phyloP scores from a whole-genome alignment of 92 coral and sea anemone species.

The Meandrina meandrites region DNA sequence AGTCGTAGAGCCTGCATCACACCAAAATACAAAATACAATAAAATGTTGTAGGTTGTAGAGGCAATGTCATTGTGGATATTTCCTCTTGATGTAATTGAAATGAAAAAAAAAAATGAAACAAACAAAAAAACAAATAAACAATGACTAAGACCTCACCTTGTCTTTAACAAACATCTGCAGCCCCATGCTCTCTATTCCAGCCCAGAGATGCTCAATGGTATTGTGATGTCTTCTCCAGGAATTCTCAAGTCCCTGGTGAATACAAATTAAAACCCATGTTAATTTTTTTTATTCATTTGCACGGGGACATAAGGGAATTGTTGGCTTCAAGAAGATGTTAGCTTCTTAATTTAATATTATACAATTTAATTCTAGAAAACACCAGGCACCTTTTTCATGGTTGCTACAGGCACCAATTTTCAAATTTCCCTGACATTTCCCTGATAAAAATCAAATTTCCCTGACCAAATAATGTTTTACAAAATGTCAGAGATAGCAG shows the following conservation, averaged over 20 bases:
- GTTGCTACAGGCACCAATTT: too few species aligned
- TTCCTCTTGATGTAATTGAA: too few species aligned
- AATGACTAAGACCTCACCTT: constrained; percentile 65
- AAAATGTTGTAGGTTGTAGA: neutral
- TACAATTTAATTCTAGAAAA: too few species aligned
- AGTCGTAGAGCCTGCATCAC: constrained; percentile 66
- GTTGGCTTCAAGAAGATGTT: neutral
- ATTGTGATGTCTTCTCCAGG: constrained; percentile 81
- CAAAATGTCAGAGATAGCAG: too few species aligned
- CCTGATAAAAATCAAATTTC: too few species aligned
- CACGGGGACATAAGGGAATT: neutral
- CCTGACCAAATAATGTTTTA: too few species aligned
- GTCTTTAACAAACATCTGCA: constrained; percentile 81
- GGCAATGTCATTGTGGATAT: neutral
- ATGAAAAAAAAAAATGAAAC: too few species aligned
- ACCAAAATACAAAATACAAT: neutral
- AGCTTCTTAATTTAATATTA: too few species aligned
- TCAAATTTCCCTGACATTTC: too few species aligned
- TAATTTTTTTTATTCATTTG: neutral
- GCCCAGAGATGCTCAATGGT: constrained; percentile 83
- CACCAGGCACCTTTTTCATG: too few species aligned
- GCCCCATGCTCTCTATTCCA: constrained; percentile 86
- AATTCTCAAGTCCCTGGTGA: constrained; percentile 85
- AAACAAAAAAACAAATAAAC: too few species aligned
- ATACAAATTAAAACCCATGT: too few species aligned